Percentiles rank a stretch among this genome's conserved stretches.
Conservation (phyloP, 2,888 invertebrate genomes). For the Halocaridina rubra region DNA sequence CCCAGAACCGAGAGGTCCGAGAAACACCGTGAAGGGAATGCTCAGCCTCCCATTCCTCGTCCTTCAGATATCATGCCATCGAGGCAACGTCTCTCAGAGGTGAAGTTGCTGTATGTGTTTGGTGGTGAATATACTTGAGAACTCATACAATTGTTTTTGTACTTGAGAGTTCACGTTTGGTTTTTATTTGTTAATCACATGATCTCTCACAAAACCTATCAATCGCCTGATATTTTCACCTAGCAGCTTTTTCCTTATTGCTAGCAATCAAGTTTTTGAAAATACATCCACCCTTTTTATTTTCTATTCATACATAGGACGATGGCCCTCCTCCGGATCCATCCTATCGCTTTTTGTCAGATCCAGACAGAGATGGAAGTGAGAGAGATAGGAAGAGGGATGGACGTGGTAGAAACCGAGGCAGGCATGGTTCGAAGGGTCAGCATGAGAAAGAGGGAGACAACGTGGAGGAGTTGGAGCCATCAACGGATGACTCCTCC, state of each 20-base stretch:
- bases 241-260: too few relatives aligned
- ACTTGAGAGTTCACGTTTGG: too few relatives aligned
- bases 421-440: slow-evolving; percentile 5
- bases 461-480: background rate
- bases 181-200: too few relatives aligned
- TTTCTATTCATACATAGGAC: too few relatives aligned
- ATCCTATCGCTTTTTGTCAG: slow-evolving; percentile 53
- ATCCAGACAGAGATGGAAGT: slow-evolving; percentile 49
- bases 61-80: slow-evolving; percentile 43
- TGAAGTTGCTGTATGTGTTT: background rate
- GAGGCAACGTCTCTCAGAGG: slow-evolving; percentile 36
- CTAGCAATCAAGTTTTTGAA: too few relatives aligned
- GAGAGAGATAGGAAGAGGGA: slow-evolving; percentile 3
- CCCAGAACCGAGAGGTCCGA: slow-evolving; percentile 5
- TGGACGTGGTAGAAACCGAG: slow-evolving; percentile 19
- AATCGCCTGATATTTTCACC: too few relatives aligned
- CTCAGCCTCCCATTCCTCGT: slow-evolving; percentile 10
- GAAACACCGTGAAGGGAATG: background rate
- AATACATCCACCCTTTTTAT: too few relatives aligned
- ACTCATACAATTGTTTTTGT: too few relatives aligned
- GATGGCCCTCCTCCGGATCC: slow-evolving; percentile 61
- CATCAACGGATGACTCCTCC: background rate
- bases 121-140: background rate
- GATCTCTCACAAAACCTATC: too few relatives aligned
- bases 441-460: slow-evolving; percentile 11